Evolutionary conservation across 2,113 vertebrate species (phyloP).

Genomic region (Cygnus buccinator): DNA sequence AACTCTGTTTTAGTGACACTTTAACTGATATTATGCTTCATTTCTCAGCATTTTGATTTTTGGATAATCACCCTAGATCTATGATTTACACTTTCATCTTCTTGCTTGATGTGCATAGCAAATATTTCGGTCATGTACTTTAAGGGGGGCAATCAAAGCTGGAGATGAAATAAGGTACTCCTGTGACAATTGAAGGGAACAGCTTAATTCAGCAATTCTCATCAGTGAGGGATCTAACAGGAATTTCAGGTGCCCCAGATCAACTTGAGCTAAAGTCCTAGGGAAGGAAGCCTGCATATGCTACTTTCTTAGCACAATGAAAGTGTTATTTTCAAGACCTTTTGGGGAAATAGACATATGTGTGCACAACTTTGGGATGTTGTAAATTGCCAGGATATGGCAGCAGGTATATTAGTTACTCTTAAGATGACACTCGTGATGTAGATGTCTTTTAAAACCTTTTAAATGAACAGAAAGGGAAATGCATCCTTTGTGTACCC

Average conservation of each 20-base stretch:
- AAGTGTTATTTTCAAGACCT: not conserved
- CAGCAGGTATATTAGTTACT: not conserved
- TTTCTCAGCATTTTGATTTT: conserved; percentile 57
- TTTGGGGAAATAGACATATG: not conserved
- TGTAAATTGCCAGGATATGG: not conserved
- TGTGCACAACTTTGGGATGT: accelerated
- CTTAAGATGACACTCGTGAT: accelerated
- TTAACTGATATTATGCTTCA: conserved; percentile 38
- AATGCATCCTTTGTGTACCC: not conserved
- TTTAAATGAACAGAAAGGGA: not conserved
- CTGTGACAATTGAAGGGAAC: conserved; percentile 30
- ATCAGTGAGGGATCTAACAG: not conserved
- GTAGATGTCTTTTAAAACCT: not conserved
- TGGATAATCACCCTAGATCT: conserved; percentile 35
- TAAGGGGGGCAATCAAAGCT: conserved; percentile 56
- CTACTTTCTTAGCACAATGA: not conserved
- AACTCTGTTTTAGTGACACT: conserved; percentile 65
- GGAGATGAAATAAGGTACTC: conserved; percentile 13
- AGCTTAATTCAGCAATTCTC: conserved; percentile 46
- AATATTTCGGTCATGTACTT: conserved; percentile 51
- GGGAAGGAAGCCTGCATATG: not conserved
- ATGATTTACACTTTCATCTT: conserved; percentile 36
- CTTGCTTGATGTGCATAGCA: conserved; percentile 22
- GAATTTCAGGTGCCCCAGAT: conserved; percentile 40
- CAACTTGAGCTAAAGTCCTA: not conserved